Conservation (phyloP, 2,113 vertebrate species). For the Tetrax tetrax region DNA sequence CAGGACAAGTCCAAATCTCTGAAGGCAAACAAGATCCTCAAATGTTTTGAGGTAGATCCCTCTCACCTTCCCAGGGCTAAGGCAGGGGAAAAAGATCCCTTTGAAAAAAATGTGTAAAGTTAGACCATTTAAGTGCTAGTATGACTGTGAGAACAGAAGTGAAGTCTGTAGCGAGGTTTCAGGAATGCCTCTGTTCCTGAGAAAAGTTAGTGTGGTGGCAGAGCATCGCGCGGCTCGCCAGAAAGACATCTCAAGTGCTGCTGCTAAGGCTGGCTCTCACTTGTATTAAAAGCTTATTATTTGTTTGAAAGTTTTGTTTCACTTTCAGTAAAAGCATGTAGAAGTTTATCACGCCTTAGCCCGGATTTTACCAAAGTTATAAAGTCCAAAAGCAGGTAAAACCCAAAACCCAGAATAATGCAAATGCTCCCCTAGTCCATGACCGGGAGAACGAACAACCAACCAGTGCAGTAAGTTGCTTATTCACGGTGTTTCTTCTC, state of each 20-base stretch:
- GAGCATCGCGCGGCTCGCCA: neutral
- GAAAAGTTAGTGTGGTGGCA: neutral
- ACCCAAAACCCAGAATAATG: neutral
- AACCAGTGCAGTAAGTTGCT: neutral
- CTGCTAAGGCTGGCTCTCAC: neutral
- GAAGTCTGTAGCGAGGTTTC: neutral
- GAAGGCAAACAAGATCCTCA: neutral
- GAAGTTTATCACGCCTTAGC: neutral
- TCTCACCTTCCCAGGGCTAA: neutral
- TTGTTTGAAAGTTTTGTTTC: neutral
- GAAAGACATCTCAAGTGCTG: neutral
- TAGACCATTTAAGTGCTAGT: neutral
- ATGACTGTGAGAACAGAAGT: neutral
- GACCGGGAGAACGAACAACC: neutral
- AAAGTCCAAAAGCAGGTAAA: neutral
- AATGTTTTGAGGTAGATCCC: neutral
- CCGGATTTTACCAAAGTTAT: neutral
- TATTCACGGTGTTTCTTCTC: neutral
- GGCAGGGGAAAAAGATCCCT: neutral
- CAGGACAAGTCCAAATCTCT: neutral
- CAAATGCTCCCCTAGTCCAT: neutral
- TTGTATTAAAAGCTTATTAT: neutral
- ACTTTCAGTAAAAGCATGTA: neutral
- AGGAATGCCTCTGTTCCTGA: neutral
- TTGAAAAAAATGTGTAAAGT: neutral